These are phyloP conservation scores for Agrilus mali DNA, from an alignment of 2,888 invertebrate genomes.

Conservation along the genomic window DNA sequence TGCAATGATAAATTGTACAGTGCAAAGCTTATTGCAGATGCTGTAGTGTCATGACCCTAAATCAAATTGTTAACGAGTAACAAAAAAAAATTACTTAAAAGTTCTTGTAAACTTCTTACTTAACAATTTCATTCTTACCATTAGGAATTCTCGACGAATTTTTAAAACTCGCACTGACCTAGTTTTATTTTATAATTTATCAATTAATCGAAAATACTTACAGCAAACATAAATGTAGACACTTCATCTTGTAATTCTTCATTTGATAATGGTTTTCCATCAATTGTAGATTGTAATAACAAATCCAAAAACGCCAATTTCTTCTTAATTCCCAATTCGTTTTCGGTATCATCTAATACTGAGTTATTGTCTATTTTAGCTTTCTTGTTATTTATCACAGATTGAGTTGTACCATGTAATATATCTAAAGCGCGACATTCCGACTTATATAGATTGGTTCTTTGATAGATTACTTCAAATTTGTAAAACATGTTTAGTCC, in stretches of 20 bases:
- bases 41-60: constrained; percentile 31
- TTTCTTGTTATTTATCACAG: constrained; percentile 38
- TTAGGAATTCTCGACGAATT: constrained; percentile 12
- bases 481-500: constrained; percentile 32
- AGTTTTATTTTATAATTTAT: background rate
- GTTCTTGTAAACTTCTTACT: no score
- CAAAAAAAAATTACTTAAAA: no score
- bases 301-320: constrained; percentile 57
- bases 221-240: constrained; percentile 63
- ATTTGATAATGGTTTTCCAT: constrained; percentile 35
- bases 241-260: constrained; percentile 54
- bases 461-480: constrained; percentile 34
- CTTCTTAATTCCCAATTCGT: constrained; percentile 40
- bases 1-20: constrained; percentile 26
- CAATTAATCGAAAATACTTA: constrained; percentile 21
- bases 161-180: no score
- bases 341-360: constrained; percentile 8
- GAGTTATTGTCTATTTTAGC: constrained; percentile 22
- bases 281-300: constrained; percentile 32
- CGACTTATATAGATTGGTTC: constrained; percentile 44
- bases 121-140: no score
- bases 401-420: constrained; percentile 41
- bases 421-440: constrained; percentile 36
- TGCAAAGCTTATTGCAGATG: constrained; percentile 27
- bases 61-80: constrained; percentile 1